Conservation (phyloP, 2,888 invertebrate genomes). For the Coelopa pilipes region DNA sequence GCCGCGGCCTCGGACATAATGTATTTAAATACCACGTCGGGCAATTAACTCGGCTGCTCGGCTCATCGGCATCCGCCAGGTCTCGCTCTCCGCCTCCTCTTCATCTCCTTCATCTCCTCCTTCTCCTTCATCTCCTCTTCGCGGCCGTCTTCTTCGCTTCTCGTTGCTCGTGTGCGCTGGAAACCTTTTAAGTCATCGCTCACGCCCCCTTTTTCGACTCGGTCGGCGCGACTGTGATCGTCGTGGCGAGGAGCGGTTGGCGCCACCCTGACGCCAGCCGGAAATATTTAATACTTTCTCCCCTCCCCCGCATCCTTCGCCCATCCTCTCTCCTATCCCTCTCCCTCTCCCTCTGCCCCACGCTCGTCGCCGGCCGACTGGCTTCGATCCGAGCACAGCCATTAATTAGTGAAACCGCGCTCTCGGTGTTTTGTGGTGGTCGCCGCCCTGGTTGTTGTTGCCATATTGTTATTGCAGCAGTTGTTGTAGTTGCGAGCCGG, state of each 20-base stretch:
- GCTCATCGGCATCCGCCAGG: neutral
- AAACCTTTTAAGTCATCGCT: conserved; percentile 61
- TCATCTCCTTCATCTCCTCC: conserved; percentile 6
- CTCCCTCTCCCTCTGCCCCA: conserved; percentile 26
- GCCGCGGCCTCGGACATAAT: neutral
- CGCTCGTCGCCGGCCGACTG: neutral
- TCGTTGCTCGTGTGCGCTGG: conserved; percentile 42
- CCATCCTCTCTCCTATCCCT: conserved; percentile 4
- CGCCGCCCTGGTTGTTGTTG: conserved; percentile 1
- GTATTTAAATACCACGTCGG: conserved; percentile 18
- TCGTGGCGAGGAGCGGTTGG: conserved; percentile 42
- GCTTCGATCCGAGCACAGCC: conserved; percentile 25
- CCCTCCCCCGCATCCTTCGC: neutral
- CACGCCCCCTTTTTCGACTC: conserved; percentile 56
- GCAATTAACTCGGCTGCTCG: neutral
- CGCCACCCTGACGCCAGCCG: conserved; percentile 61
- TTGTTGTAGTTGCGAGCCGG: neutral
- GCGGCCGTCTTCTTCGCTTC: neutral
- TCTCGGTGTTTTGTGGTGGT: conserved; percentile 18
- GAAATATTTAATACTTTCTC: conserved; percentile 48
- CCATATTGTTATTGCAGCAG: no score
- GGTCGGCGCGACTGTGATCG: neutral
- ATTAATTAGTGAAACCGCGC: conserved; percentile 39
- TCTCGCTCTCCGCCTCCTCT: conserved; percentile 9
- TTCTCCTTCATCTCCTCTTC: conserved; percentile 6